Conservation (phyloP, 2,797 vertebrate genomes). For the Fistularia commersonii region DNA sequence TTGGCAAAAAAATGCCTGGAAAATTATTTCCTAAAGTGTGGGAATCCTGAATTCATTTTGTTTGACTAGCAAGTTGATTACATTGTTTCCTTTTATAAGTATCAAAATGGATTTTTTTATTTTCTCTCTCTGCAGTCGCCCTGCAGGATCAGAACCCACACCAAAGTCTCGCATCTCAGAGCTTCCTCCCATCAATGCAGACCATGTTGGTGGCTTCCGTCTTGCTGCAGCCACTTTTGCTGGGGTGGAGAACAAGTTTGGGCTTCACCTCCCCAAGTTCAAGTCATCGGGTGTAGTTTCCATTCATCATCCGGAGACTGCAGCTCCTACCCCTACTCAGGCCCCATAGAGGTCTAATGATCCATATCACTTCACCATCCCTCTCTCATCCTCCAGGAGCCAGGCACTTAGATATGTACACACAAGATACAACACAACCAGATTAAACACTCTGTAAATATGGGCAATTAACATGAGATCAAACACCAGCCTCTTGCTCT, state of each 20-base stretch:
- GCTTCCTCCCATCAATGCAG: slow-evolving; percentile 87
- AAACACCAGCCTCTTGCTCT: slow-evolving; percentile 16
- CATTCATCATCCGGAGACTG: slow-evolving; percentile 67
- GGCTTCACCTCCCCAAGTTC: slow-evolving; percentile 96
- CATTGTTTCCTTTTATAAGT: too few relatives aligned
- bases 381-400: slow-evolving; percentile 49
- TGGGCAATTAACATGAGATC: slow-evolving; percentile 29
- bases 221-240: slow-evolving; percentile 95
- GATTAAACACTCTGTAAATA: slow-evolving; percentile 38
- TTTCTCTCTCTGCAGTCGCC: slow-evolving; percentile 76
- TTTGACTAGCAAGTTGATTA: too few relatives aligned
- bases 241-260: slow-evolving; percentile 98
- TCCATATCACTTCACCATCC: slow-evolving; percentile 39
- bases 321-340: slow-evolving; percentile 42
- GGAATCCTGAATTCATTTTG: too few relatives aligned
- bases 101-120: not conserved
- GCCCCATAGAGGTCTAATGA: slow-evolving; percentile 57
- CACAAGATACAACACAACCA: slow-evolving; percentile 12
- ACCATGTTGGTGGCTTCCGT: slow-evolving; percentile 93
- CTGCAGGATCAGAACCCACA: slow-evolving; percentile 81
- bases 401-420: slow-evolving; percentile 55
- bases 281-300: slow-evolving; percentile 76
- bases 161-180: slow-evolving; percentile 91
- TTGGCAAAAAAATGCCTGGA: too few relatives aligned
- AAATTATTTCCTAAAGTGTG: too few relatives aligned